These are phyloP conservation scores for Actinia equina DNA, from an alignment of 64 coral and sea anemone species.

Conservation along the genomic window DNA sequence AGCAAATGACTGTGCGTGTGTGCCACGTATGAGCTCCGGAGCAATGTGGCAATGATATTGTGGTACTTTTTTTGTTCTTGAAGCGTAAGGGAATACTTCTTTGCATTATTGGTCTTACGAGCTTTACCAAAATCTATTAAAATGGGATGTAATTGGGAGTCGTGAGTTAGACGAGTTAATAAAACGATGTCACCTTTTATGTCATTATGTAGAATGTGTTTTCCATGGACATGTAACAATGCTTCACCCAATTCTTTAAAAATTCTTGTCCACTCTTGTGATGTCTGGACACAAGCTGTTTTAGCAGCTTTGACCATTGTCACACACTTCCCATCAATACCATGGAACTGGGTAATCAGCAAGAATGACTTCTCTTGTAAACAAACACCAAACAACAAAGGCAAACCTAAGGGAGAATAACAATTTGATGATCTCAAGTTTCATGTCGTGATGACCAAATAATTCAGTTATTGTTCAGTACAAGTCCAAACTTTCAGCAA, in stretches of 20 bases:
- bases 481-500: too few species aligned
- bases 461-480: too few species aligned
- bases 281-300: neutral
- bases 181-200: slow-evolving; percentile 45
- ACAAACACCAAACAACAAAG: slow-evolving; percentile 40
- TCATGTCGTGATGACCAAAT: too few species aligned
- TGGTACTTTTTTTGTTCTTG: slow-evolving; percentile 43
- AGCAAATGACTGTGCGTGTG: slow-evolving; percentile 29
- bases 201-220: slow-evolving; percentile 34
- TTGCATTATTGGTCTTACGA: slow-evolving; percentile 12
- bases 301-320: neutral
- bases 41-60: slow-evolving; percentile 46
- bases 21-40: slow-evolving; percentile 36
- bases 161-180: slow-evolving; percentile 5
- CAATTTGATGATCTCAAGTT: too few species aligned
- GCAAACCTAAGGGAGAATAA: slow-evolving; percentile 32
- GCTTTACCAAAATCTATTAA: slow-evolving; percentile 49
- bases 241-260: slow-evolving; percentile 34
- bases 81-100: neutral
- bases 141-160: slow-evolving; percentile 10
- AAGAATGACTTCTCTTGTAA: slow-evolving; percentile 9
- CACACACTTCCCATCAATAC: slow-evolving; percentile 23
- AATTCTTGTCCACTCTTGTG: slow-evolving; percentile 10
- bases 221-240: slow-evolving; percentile 18
- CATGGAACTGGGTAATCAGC: slow-evolving; percentile 46